These are phyloP conservation scores for Danaus plexippus DNA, from an alignment of 1,140 invertebrate species.

Conservation along the genomic window DNA sequence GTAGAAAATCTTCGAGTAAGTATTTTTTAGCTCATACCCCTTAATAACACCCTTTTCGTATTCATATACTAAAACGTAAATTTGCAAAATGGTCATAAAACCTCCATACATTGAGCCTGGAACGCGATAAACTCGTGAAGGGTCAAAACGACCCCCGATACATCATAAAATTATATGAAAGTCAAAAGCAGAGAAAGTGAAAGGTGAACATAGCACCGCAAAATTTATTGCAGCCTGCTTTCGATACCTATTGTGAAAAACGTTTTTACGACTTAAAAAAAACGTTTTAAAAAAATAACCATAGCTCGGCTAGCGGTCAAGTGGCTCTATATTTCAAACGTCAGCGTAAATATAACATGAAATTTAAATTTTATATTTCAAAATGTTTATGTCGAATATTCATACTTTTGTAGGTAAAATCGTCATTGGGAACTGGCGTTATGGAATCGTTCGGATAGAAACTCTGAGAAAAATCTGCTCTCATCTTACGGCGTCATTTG, in stretches of 20 bases:
- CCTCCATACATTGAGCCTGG: slow-evolving; percentile 22
- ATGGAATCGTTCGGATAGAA: slow-evolving; percentile 52
- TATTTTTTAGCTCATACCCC: neutral
- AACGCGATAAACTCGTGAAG: slow-evolving; percentile 43
- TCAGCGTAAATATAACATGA: slow-evolving; percentile 18
- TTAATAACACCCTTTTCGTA: slow-evolving; percentile 39
- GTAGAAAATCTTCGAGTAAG: too few species aligned
- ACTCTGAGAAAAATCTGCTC: slow-evolving; percentile 53
- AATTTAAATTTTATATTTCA: slow-evolving; percentile 27
- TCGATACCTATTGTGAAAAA: slow-evolving; percentile 63
- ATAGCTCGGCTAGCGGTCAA: slow-evolving; percentile 14
- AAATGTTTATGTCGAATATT: slow-evolving; percentile 29
- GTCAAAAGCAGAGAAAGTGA: slow-evolving; percentile 64
- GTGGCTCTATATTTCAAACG: slow-evolving; percentile 13
- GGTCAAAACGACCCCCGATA: slow-evolving; percentile 60
- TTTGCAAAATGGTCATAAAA: slow-evolving; percentile 45
- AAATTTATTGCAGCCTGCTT: slow-evolving; percentile 66
- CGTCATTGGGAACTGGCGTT: slow-evolving; percentile 36
- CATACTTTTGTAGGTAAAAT: slow-evolving; percentile 34
- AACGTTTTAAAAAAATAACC: slow-evolving; percentile 52
- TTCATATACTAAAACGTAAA: slow-evolving; percentile 51
- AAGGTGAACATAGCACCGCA: slow-evolving; percentile 51
- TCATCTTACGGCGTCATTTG: slow-evolving; percentile 56
- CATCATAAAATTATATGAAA: slow-evolving; percentile 71
- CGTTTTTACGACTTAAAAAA: slow-evolving; percentile 58